phyloP scores from a whole-genome alignment of 2,113 vertebrate genomes.

The Chrysemys picta region DNA sequence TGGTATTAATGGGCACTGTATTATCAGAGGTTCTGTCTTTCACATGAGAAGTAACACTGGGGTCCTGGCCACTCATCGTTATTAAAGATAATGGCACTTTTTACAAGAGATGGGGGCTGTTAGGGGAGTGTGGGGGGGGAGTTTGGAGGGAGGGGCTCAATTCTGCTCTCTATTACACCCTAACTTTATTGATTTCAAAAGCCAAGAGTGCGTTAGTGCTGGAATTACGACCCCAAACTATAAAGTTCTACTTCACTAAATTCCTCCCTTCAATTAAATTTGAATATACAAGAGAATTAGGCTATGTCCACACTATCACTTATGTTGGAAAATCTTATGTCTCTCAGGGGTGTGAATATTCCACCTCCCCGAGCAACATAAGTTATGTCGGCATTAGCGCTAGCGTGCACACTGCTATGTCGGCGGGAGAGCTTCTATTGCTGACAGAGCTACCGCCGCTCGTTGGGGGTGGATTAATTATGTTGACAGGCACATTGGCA shows the following conservation, averaged over 20 bases:
- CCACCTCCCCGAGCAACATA: too few relatives aligned
- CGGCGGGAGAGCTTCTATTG: too few relatives aligned
- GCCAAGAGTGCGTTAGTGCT: neutral
- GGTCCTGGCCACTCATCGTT: neutral
- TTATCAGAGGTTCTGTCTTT: rapidly evolving
- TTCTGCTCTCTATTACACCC: neutral
- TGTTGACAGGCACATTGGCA: too few relatives aligned
- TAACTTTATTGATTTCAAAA: neutral
- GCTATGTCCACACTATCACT: too few relatives aligned
- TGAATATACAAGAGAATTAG: neutral
- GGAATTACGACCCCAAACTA: neutral
- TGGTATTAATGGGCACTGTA: rapidly evolving
- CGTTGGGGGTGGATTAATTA: too few relatives aligned
- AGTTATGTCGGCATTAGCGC: too few relatives aligned
- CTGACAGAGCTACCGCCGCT: too few relatives aligned
- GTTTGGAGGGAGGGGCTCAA: neutral
- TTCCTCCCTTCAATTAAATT: neutral
- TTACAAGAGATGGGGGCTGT: neutral
- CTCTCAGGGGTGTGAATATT: too few relatives aligned
- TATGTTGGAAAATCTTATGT: too few relatives aligned
- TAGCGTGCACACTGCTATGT: too few relatives aligned
- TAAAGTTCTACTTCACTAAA: neutral
- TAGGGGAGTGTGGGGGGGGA: neutral
- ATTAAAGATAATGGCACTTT: neutral
- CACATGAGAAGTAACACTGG: neutral